Evolutionary conservation across 2,797 vertebrate genomes (phyloP).

Genomic region (Eospalax fontanierii): DNA sequence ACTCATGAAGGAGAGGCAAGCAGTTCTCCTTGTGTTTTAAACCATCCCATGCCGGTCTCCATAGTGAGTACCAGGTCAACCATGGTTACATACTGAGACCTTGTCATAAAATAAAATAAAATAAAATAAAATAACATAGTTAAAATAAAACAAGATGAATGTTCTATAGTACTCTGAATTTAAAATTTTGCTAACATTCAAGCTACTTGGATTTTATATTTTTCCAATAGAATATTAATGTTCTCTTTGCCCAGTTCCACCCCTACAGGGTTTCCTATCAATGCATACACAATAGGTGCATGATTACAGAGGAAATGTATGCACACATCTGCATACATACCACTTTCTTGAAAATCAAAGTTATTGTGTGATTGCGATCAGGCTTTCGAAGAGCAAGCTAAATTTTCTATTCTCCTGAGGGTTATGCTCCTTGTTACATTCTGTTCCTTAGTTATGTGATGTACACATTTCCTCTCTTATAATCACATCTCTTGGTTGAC

Average conservation of each 20-base stretch:
- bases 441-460: background rate
- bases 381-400: slow-evolving; percentile 66
- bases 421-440: slow-evolving; percentile 24
- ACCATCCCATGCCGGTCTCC: too few species aligned
- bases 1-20: background rate
- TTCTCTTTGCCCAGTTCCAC: background rate
- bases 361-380: slow-evolving; percentile 78
- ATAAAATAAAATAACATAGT: background rate
- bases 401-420: slow-evolving; percentile 42
- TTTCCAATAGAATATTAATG: slow-evolving; percentile 34
- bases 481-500: background rate
- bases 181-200: background rate
- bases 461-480: background rate
- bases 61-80: background rate
- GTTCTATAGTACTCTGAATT: background rate
- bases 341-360: slow-evolving; percentile 80
- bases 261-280: background rate
- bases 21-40: background rate
- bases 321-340: slow-evolving; percentile 72
- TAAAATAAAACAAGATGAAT: slow-evolving; percentile 14
- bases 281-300: slow-evolving; percentile 71
- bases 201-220: background rate
- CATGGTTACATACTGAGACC: background rate
- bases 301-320: slow-evolving; percentile 78
- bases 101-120: background rate